These are phyloP conservation scores for Geococcyx californianus DNA, from an alignment of 2,113 vertebrate species.

Conservation along the genomic window DNA sequence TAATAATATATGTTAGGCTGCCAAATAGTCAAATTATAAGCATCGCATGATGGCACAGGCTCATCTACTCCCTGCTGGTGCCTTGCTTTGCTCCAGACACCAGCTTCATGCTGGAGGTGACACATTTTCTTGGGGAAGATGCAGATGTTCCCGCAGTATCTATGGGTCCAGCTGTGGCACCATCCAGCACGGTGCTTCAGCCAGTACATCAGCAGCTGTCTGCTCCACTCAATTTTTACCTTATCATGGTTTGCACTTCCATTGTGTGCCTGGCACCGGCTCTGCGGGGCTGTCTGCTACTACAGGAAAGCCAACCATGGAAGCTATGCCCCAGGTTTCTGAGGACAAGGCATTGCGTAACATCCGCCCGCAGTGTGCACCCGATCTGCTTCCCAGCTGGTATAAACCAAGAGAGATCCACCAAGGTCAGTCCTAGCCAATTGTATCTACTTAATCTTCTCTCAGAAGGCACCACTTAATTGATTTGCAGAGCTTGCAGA, in stretches of 20 bases:
- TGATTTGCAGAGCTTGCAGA: neutral
- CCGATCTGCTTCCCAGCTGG: neutral
- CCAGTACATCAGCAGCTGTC: rapidly evolving
- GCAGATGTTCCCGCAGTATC: neutral
- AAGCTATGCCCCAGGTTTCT: neutral
- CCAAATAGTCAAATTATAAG: constrained; percentile 1
- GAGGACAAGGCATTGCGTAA: neutral
- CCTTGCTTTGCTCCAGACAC: neutral
- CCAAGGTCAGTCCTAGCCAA: constrained; percentile 27
- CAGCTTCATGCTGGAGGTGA: neutral
- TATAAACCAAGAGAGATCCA: neutral
- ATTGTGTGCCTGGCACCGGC: neutral
- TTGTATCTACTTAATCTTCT: constrained; percentile 9
- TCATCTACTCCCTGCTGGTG: neutral
- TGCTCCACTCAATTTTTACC: neutral
- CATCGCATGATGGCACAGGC: neutral
- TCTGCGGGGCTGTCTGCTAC: neutral
- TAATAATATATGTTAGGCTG: constrained; percentile 18
- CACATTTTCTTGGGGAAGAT: neutral
- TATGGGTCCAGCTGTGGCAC: rapidly evolving
- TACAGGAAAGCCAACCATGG: rapidly evolving
- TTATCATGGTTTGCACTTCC: rapidly evolving
- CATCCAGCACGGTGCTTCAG: neutral
- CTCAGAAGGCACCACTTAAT: neutral
- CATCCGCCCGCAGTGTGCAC: rapidly evolving